A percentile compares a stretch with the other conserved stretches of the same genome.
Conservation (phyloP, 2,113 vertebrate genomes). For the Montifringilla adamsi region DNA sequence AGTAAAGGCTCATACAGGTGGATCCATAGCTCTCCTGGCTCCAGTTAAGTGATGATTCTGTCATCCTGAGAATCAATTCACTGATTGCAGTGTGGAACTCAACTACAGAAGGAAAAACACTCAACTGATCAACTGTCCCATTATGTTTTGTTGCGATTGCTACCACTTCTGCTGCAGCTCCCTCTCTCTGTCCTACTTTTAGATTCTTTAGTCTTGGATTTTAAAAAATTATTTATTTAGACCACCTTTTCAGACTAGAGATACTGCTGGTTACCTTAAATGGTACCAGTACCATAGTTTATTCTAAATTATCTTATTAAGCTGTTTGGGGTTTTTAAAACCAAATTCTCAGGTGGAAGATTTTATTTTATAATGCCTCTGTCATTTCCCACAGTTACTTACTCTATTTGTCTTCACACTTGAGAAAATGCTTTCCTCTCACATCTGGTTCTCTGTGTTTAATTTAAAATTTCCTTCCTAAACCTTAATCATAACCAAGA, state of each 20-base stretch:
- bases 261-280: not conserved
- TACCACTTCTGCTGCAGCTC: not conserved
- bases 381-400: not conserved
- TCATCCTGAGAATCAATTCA: not conserved
- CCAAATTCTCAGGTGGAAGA: not conserved
- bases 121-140: not conserved
- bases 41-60: not conserved
- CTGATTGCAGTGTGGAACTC: not conserved
- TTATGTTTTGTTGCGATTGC: not conserved
- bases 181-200: not conserved
- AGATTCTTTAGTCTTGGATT: not conserved
- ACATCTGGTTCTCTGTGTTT: not conserved
- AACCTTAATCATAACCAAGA: not conserved
- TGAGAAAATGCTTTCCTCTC: not conserved
- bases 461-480: conserved; percentile 15
- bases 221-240: not conserved
- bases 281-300: not conserved
- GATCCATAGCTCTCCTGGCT: not conserved
- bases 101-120: not conserved
- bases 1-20: not conserved
- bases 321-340: fast-evolving
- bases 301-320: not conserved
- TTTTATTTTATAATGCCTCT: not conserved
- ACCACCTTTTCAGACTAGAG: not conserved
- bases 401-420: not conserved